Percentiles rank a stretch among this genome's conserved stretches.
Evolutionary conservation across 2,113 vertebrate species (phyloP).

Genomic region (Balaenoptera acutorostrata): DNA sequence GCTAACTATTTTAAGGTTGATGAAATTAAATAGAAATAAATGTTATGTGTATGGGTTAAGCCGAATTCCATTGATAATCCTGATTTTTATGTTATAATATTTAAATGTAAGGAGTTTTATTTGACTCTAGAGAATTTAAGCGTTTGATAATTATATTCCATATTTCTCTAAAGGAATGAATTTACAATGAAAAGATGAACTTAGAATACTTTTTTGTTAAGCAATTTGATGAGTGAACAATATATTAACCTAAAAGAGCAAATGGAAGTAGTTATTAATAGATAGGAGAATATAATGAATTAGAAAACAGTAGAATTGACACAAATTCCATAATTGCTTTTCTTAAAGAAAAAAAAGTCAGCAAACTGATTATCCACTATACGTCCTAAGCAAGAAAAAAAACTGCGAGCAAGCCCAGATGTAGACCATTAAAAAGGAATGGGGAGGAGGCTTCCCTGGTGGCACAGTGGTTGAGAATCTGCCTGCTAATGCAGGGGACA

Average conservation of each 20-base stretch:
- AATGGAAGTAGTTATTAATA: not conserved
- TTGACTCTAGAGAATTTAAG: not conserved
- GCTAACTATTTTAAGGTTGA: not conserved
- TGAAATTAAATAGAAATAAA: conserved; percentile 19
- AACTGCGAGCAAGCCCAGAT: not conserved
- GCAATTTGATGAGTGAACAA: not conserved
- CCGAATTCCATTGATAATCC: not conserved
- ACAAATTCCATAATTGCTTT: conserved; percentile 9
- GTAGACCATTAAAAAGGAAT: not conserved
- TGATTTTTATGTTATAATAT: not conserved
- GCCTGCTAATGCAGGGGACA: too few relatives aligned
- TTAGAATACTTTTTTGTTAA: conserved; percentile 2
- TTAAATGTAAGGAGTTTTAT: not conserved
- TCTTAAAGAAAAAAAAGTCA: not conserved
- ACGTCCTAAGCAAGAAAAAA: not conserved
- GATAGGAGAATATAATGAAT: not conserved
- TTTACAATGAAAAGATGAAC: conserved; percentile 25
- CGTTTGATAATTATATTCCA: not conserved
- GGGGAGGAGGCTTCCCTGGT: not conserved
- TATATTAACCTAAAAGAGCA: not conserved
- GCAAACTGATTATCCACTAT: not conserved
- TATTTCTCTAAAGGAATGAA: not conserved
- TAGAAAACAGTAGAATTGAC: not conserved
- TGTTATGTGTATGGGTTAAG: conserved; percentile 9
- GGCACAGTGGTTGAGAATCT: too few relatives aligned